These are phyloP conservation scores for silkworm (Bombyx mori) DNA, from an alignment of 1,140 invertebrate species.

Conservation along the genomic window DNA sequence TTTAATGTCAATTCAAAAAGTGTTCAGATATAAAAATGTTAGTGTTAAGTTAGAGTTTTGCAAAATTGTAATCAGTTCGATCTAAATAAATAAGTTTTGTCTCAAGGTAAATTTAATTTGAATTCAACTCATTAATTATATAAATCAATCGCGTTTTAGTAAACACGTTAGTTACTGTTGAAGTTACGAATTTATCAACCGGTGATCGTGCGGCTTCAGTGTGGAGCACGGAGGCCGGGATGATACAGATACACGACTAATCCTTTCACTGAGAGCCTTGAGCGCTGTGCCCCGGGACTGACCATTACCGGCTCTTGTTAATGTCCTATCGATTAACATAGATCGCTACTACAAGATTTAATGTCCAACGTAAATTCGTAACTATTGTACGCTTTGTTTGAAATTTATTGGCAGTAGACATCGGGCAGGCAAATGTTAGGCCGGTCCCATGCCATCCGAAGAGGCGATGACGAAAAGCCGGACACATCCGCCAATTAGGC, in stretches of 20 bases:
- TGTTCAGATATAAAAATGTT: too few species aligned
- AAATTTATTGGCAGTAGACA: constrained; percentile 11
- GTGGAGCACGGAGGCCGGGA: constrained; percentile 32
- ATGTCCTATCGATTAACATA: constrained; percentile 59
- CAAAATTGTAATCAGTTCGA: too few species aligned
- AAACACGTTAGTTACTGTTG: not conserved
- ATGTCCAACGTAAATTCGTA: constrained; percentile 21
- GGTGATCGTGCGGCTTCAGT: constrained; percentile 5
- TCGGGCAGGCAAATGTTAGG: constrained; percentile 16
- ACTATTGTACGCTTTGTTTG: constrained; percentile 22
- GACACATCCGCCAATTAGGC: constrained; percentile 30
- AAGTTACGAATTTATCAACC: constrained; percentile 2
- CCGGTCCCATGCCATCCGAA: constrained; percentile 17
- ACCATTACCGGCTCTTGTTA: constrained; percentile 57
- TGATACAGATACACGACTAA: constrained; percentile 57
- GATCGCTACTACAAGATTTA: constrained; percentile 53
- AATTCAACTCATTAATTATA: too few species aligned
- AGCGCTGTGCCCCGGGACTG: constrained; percentile 38
- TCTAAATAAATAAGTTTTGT: too few species aligned
- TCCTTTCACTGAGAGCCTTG: constrained; percentile 64
- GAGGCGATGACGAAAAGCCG: constrained; percentile 15
- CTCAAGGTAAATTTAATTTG: too few species aligned
- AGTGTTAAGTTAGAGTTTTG: too few species aligned
- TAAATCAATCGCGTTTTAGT: too few species aligned
- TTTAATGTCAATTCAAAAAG: too few species aligned